Base-by-base conservation (phyloP, 2,797 vertebrate species). In the Bradypus variegatus region DNA sequence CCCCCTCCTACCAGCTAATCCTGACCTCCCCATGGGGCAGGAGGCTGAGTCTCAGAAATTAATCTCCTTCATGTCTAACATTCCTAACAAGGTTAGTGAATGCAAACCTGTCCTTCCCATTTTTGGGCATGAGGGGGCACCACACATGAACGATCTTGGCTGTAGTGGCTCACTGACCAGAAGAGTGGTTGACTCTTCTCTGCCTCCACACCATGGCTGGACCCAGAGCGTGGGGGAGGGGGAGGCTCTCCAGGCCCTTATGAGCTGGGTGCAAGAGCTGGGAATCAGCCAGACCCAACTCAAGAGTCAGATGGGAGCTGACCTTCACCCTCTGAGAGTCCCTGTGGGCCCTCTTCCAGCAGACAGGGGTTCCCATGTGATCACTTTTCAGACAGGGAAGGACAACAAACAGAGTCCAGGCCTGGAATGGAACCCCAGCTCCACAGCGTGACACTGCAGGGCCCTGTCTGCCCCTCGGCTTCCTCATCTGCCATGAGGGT, bases 111-210 rank as follows among this genome's bases (percentile, higher is more conserved):
- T 64, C 48, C 27, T 92, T 85, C 38, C 76, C 19, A 65, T 12
- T 33, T 86, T 85, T 4, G 33, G 48, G 89, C 95, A 89, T 88
- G 82, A 93, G 95, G 81, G 91, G 82, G 93, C 90, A 67, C 82
- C 81, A 95, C 79, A 81, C 1, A 29, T 88, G 94, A 83, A 85
- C 41, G 72, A 75, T 90, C 84, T n/a, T 73, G 85, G 62, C 67
- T 89, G 65, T 38, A n/a, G 33, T 25, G 73, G 85, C 2, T 2
- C 50, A 25, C 27, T 64, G 79, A 50, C 16, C 45, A 3, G 4
- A 1, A 33, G 41, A 86, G 79, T 12, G 19, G 50, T 60, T 70
- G 86, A 19, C 79, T 90, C 65, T n/a, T 77, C 36, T 91, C 45
- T 18, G 50, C 53, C 48, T 55, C 48, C 86, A 81, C 36, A 13